A percentile compares a stretch with the other conserved stretches of the same genome.
phyloP scores from a whole-genome alignment of 2,797 vertebrate genomes.

The Accipiter badius region DNA sequence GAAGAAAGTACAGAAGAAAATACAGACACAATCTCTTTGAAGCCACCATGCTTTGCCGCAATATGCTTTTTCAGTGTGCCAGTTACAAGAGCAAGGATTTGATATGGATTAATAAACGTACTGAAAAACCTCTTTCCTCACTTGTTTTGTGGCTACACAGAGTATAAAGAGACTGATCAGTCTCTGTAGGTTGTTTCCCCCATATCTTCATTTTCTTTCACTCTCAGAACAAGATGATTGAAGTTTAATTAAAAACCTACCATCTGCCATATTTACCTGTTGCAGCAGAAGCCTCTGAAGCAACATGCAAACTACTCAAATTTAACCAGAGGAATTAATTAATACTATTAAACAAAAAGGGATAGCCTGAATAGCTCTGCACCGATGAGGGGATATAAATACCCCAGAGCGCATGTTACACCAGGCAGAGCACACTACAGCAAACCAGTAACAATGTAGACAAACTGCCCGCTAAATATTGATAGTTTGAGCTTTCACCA shows the following conservation, averaged over 20 bases:
- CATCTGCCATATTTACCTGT: neutral
- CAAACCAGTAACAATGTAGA: fast-evolving
- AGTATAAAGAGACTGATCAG: neutral
- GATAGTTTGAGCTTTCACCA: neutral
- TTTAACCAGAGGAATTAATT: neutral
- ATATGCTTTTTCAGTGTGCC: neutral
- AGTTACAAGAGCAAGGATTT: neutral
- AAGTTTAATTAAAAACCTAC: neutral
- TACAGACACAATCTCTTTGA: neutral
- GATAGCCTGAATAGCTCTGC: neutral
- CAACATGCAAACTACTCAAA: neutral
- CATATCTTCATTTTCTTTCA: neutral
- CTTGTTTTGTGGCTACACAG: neutral
- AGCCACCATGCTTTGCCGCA: neutral
- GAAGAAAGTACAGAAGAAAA: neutral
- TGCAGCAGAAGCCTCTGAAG: neutral
- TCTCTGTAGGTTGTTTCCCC: neutral
- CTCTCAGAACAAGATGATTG: neutral
- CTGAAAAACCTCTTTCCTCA: neutral
- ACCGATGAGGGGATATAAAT: neutral
- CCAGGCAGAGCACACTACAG: neutral
- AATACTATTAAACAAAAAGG: neutral
- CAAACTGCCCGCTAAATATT: neutral
- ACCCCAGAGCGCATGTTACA: neutral
- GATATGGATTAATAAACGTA: neutral